phyloP scores from a whole-genome alignment of 2,888 invertebrate species.

The Athalia cordata region DNA sequence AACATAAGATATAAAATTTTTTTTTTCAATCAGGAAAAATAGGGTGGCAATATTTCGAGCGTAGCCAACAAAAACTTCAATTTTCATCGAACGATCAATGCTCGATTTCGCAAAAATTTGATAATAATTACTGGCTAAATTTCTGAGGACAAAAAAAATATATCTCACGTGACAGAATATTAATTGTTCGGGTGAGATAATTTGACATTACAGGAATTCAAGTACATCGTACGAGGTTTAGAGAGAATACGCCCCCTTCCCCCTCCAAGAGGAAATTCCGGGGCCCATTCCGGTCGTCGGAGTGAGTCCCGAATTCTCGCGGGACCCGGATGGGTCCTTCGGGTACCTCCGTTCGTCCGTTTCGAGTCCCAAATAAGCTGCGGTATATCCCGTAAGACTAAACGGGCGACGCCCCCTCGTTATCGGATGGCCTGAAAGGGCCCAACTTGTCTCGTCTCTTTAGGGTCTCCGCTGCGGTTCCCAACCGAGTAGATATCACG shows the following conservation, averaged over 20 bases:
- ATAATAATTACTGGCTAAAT: no score
- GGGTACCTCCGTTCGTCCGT: background rate
- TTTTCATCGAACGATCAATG: no score
- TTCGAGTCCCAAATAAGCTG: constrained; percentile 1
- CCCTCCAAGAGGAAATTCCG: background rate
- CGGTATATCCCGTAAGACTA: background rate
- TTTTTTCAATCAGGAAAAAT: background rate
- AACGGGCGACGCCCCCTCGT: constrained; percentile 36
- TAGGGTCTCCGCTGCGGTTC: constrained; percentile 8
- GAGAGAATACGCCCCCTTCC: no score
- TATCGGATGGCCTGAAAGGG: constrained; percentile 29
- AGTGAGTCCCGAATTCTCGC: background rate
- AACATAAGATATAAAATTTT: background rate
- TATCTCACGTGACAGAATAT: no score
- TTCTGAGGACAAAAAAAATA: no score
- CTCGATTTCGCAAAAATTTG: no score
- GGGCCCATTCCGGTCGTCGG: background rate
- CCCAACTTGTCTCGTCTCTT: background rate
- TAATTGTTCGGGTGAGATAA: no score
- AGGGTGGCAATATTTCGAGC: background rate
- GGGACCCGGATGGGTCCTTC: constrained; percentile 4
- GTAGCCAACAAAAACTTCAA: background rate
- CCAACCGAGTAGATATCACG: constrained; percentile 3
- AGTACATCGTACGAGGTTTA: no score
- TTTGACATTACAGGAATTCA: no score